Evolutionary conservation across 2,888 invertebrate species (phyloP).

Genomic region (Tortrix viridana): DNA sequence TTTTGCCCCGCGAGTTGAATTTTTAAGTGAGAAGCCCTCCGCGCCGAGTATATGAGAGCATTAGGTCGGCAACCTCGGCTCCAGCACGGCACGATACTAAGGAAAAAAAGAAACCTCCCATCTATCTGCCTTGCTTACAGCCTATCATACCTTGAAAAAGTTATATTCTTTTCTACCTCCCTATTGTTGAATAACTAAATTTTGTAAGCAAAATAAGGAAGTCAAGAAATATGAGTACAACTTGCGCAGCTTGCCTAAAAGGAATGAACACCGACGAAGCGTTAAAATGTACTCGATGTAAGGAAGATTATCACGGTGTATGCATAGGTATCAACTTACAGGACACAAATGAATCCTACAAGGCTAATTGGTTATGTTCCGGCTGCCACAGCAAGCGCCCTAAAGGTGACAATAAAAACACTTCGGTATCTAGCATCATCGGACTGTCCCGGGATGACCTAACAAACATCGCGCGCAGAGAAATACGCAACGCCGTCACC

Average conservation of each 20-base stretch:
- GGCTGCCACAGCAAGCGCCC: conserved; percentile 7
- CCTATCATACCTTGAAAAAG: conserved; percentile 1
- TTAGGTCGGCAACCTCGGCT: no score
- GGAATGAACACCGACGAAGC: neutral
- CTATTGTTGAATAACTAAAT: neutral
- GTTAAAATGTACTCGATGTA: neutral
- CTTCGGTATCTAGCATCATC: conserved; percentile 14
- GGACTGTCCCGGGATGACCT: conserved; percentile 35
- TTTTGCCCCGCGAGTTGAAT: neutral
- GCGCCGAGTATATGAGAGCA: no score
- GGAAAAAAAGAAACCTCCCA: no score
- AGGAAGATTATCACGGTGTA: neutral
- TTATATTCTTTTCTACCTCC: neutral
- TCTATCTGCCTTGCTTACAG: no score
- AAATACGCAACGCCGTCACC: conserved; percentile 23
- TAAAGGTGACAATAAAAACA: conserved; percentile 27
- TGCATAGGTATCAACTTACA: neutral
- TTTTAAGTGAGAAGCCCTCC: neutral
- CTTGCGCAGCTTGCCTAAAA: neutral
- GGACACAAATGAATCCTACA: neutral
- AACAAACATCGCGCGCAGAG: conserved; percentile 38
- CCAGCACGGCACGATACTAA: no score
- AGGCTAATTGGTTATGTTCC: conserved; percentile 9
- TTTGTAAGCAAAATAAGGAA: neutral
- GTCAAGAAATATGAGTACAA: neutral